Base-by-base conservation (phyloP, 2,888 invertebrate genomes). In the Noctuana brunneofusca region DNA sequence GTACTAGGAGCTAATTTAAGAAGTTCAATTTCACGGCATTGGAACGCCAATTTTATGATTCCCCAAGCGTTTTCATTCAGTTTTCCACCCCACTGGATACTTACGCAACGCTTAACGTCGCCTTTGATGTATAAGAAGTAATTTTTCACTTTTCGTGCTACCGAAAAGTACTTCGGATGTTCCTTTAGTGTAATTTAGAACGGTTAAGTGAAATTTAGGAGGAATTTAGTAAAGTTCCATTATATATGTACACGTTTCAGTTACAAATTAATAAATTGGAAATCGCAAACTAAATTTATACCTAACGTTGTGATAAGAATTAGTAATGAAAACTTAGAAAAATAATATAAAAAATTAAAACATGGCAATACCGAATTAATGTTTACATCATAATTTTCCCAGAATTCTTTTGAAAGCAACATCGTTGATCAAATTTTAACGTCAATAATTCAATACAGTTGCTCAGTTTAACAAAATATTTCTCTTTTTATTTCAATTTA, bases 91-190 rank as follows among this genome's bases (percentile, higher is more conserved):
- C 49, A 50, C n/a, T 49, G 32, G 24, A 16, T 38, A 18, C 58
- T 50, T 50, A 58, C 35, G 50, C 38, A 50, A 58, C 57, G 35
- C 16, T 58, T 35, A 49, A 8, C 48, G 24, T 57, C 57, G 35
- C 35, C 58, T 49, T 50, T 58, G 58, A 49, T 58, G 57, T 57
- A 16, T 56, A 30, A 46, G 22, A 49, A 38, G 58, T 58, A 48
- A 57, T 57, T 57, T 57, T 57, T 57, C 57, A 48, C 57, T 32
- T 57, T 49, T 18, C 46, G 11, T 20, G 11, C 46, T 18, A 14
- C 32, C 32, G 48, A 27, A 43, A 35, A 46, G 35, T 35, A 30
- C 56, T 57, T 43, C 35, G 57, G 46, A 11, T 46, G 20, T 20
- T 46, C 20, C 1, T 3, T 12, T 20, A 20, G 46, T n/a, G 6